Evolutionary conservation across 2,888 invertebrate species (phyloP), one percentile per base, ranked within the genome.

Genomic region (Scaptomyza polygonia): DNA sequence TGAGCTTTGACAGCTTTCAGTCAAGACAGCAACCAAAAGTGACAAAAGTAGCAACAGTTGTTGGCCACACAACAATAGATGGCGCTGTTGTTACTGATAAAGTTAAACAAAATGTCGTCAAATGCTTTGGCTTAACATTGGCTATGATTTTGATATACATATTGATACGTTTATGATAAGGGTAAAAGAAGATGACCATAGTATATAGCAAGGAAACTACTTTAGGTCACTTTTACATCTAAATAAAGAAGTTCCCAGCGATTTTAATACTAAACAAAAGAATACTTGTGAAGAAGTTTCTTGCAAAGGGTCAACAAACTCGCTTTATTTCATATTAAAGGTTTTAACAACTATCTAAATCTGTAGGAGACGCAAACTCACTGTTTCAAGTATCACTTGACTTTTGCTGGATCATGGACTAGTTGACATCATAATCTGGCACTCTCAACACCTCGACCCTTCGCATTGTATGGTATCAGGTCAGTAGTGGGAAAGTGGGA

Each of bases 1-100:
- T 49, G 30, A 82, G 82, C 82, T 79, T 72, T 76, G 69, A 73
- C 86, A 86, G 86, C 82, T 86, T 86, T 82, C 80, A 82, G 86
- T 83, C 63, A 65, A 52, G 82, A 82, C 80, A 63, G 25, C 47
- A 83, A 82, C 82, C 82, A 61, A 18, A n/a, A n/a, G 11, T 47
- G 48, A 27, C 63, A 54, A 53, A 45, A 9, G 27, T 34, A 8
- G 9, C 34, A 42, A 12, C 21, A 14, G 18, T 39, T 36, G 18
- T 3, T 2, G 30, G 18, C 47, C 32, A 45, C 39, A 14, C 32
- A 3, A 7, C 71, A 40, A 58, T 21, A 73, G 73, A 75, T 43
- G 73, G 76, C 76, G 73, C 73, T 62, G 45, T 25, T 39, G 9
- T 0, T 1, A 8, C n/a, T 4, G 9, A 18, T 9, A 14, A 12